A percentile compares a stretch with the other conserved stretches of the same genome.
phyloP scores from a whole-genome alignment of 1,140 invertebrate genomes.

The Callitettix versicolor region DNA sequence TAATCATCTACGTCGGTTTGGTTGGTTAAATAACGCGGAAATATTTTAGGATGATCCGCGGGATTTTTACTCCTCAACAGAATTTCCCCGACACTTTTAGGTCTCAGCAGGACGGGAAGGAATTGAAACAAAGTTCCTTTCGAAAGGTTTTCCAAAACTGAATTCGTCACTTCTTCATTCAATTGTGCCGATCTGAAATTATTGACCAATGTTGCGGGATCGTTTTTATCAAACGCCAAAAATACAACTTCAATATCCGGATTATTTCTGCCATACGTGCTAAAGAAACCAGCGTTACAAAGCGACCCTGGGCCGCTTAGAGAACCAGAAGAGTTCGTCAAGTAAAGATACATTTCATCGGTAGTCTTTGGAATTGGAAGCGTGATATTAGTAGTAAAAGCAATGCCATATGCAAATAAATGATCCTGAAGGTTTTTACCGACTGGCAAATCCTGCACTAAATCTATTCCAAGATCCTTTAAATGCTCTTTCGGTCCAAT shows the following conservation, averaged over 20 bases:
- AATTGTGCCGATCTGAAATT: neutral
- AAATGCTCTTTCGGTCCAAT: conserved; percentile 59
- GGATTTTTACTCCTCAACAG: conserved; percentile 51
- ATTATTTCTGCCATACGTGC: conserved; percentile 59
- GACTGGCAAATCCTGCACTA: conserved; percentile 53
- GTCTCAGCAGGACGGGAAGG: conserved; percentile 27
- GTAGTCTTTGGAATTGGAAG: conserved; percentile 61
- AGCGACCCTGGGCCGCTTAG: conserved; percentile 57
- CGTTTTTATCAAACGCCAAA: conserved; percentile 71
- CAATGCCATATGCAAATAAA: neutral
- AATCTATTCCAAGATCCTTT: conserved; percentile 48
- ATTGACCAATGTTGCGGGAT: conserved; percentile 43
- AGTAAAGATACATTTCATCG: conserved; percentile 64
- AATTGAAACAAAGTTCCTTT: neutral
- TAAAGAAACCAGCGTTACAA: conserved; percentile 72
- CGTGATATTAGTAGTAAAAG: conserved; percentile 45
- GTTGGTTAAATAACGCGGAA: conserved; percentile 65
- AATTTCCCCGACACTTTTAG: conserved; percentile 56
- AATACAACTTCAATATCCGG: conserved; percentile 72
- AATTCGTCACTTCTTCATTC: conserved; percentile 1
- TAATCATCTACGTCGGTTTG: conserved; percentile 53
- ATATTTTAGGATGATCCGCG: conserved; percentile 57
- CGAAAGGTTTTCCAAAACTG: neutral
- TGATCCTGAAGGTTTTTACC: conserved; percentile 75
- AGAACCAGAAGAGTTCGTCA: conserved; percentile 30